A percentile compares a stretch with the other conserved stretches of the same genome.
Evolutionary conservation across 2,113 vertebrate genomes (phyloP).

Genomic region (Leptobrachium ailaonicum): DNA sequence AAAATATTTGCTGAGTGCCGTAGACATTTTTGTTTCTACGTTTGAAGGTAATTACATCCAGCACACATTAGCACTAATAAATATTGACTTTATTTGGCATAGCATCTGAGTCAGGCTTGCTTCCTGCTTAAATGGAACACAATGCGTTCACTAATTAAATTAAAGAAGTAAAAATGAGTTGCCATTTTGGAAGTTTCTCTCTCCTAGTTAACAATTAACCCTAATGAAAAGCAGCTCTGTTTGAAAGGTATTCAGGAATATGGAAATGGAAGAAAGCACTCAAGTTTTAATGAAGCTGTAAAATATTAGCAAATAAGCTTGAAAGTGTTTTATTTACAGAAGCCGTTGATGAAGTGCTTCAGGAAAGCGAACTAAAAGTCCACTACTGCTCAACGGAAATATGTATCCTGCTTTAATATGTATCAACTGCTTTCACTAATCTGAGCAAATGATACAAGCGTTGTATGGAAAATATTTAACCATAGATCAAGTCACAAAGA

Average conservation of each 20-base stretch:
- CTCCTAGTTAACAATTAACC: conserved; percentile 73
- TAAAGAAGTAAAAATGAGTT: conserved; percentile 68
- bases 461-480: background rate
- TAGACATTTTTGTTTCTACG: conserved; percentile 40
- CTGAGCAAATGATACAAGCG: background rate
- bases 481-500: too few species aligned
- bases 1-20: conserved; percentile 33
- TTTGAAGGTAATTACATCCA: conserved; percentile 39
- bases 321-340: conserved; percentile 68
- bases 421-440: background rate
- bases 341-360: conserved; percentile 73
- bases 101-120: conserved; percentile 52
- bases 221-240: conserved; percentile 61
- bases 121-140: conserved; percentile 64
- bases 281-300: conserved; percentile 66
- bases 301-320: conserved; percentile 69
- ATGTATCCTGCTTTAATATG: background rate
- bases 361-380: conserved; percentile 55
- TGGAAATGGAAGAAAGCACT: conserved; percentile 58
- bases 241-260: conserved; percentile 60
- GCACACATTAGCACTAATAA: conserved; percentile 57
- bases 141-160: conserved; percentile 72
- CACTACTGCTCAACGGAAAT: conserved; percentile 13
- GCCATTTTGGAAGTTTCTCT: conserved; percentile 68
- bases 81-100: conserved; percentile 67